These are phyloP conservation scores for Mythimna lalbum DNA, from an alignment of 2,888 invertebrate genomes.

Conservation along the genomic window DNA sequence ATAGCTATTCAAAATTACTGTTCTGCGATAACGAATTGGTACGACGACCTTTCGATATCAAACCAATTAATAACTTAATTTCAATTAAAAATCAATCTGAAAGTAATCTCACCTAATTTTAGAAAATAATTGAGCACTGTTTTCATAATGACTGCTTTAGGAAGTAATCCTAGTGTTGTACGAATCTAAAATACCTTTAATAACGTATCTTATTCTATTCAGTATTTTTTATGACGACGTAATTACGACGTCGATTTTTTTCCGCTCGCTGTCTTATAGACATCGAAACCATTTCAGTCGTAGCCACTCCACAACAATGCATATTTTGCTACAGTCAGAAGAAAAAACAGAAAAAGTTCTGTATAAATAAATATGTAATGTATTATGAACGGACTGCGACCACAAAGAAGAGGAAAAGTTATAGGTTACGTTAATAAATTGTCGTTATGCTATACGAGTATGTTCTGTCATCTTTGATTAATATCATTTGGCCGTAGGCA, in stretches of 20 bases:
- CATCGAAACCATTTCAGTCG: slow-evolving; percentile 30
- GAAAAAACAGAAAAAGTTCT: slow-evolving; percentile 31
- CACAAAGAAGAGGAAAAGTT: slow-evolving; percentile 36
- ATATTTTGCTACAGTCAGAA: slow-evolving; percentile 49
- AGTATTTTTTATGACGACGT: slow-evolving; percentile 9
- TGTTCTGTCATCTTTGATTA: slow-evolving; percentile 38
- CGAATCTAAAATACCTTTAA: neutral
- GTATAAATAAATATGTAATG: slow-evolving; percentile 50
- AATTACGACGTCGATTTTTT: slow-evolving; percentile 1
- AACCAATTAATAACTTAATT: slow-evolving; percentile 7
- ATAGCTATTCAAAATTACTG: too few species aligned
- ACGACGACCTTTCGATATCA: neutral
- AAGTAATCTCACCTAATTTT: slow-evolving; percentile 4
- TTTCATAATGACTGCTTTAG: slow-evolving; percentile 5
- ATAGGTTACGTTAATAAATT: slow-evolving; percentile 46
- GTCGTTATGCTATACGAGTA: slow-evolving; percentile 33
- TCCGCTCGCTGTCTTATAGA: slow-evolving; percentile 17
- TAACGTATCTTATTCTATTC: neutral
- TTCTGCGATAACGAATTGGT: slow-evolving; percentile 1
- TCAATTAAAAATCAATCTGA: neutral
- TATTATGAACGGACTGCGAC: slow-evolving; percentile 21
- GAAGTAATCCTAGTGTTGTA: neutral
- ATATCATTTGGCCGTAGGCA: slow-evolving; percentile 15
- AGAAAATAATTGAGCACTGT: neutral
- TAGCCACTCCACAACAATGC: slow-evolving; percentile 53